phyloP scores from a whole-genome alignment of 2,888 invertebrate genomes.

The Noctua janthe region DNA sequence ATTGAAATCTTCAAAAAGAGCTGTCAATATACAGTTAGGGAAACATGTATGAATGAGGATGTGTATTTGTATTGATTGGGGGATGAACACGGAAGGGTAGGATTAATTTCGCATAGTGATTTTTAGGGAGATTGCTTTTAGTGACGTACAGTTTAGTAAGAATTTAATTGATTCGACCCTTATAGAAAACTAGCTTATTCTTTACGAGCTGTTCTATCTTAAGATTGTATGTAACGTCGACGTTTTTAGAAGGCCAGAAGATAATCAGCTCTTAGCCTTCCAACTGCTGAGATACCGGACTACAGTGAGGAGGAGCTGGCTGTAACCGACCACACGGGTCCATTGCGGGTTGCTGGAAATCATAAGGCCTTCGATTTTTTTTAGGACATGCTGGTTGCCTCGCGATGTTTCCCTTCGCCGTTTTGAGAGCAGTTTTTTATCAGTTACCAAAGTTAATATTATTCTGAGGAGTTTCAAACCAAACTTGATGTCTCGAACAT shows the following conservation, averaged over 20 bases:
- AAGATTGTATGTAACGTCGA: background rate
- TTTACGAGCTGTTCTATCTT: background rate
- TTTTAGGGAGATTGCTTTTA: slow-evolving; percentile 11
- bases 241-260: background rate
- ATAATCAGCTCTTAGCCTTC: background rate
- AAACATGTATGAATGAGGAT: slow-evolving; percentile 55
- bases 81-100: slow-evolving; percentile 49
- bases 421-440: background rate
- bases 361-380: background rate
- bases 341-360: background rate
- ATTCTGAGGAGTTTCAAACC: background rate
- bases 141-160: background rate
- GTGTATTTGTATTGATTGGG: slow-evolving; percentile 38
- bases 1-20: slow-evolving; percentile 51
- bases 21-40: slow-evolving; percentile 64
- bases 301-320: background rate
- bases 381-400: background rate
- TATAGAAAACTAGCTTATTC: background rate
- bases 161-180: background rate
- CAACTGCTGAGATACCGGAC: background rate
- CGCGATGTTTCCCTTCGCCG: background rate
- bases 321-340: background rate
- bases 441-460: background rate
- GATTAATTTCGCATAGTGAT: slow-evolving; percentile 53
- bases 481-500: background rate